Evolutionary conservation across 1,140 invertebrate genomes (phyloP).

Genomic region (Harlomillsia oculata): DNA sequence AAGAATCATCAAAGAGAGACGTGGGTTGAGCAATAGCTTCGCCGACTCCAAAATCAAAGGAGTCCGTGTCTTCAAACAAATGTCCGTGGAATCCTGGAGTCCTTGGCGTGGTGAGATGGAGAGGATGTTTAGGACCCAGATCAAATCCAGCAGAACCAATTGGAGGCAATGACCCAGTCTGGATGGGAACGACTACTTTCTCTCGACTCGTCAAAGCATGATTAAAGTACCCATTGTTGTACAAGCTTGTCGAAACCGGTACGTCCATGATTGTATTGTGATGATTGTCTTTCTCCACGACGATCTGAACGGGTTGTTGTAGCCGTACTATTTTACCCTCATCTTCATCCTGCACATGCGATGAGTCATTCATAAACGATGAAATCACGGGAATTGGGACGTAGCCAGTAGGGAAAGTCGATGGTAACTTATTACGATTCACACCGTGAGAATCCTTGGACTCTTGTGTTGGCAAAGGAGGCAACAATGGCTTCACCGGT

Average conservation of each 20-base stretch:
- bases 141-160: neutral
- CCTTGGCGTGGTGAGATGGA: neutral
- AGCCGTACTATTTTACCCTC: too few species aligned
- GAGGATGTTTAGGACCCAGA: neutral
- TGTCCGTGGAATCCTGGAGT: conserved; percentile 15
- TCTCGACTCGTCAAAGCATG: conserved; percentile 14
- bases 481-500: neutral
- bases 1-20: neutral
- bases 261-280: conserved; percentile 26
- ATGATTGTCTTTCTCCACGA: conserved; percentile 1
- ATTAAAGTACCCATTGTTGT: conserved; percentile 28
- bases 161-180: neutral
- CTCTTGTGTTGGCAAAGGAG: neutral
- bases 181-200: neutral
- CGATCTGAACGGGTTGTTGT: too few species aligned
- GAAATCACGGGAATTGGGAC: neutral
- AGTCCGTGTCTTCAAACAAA: conserved; percentile 18
- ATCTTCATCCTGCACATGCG: too few species aligned
- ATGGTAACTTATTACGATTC: conserved; percentile 16
- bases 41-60: neutral
- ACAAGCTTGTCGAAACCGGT: conserved; percentile 28
- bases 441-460: conserved; percentile 13
- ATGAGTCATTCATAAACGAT: too few species aligned
- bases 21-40: neutral
- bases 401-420: conserved; percentile 8